These are phyloP conservation scores for Micropoecilia bifurca DNA, from an alignment of 2,797 vertebrate genomes.

Conservation along the genomic window DNA sequence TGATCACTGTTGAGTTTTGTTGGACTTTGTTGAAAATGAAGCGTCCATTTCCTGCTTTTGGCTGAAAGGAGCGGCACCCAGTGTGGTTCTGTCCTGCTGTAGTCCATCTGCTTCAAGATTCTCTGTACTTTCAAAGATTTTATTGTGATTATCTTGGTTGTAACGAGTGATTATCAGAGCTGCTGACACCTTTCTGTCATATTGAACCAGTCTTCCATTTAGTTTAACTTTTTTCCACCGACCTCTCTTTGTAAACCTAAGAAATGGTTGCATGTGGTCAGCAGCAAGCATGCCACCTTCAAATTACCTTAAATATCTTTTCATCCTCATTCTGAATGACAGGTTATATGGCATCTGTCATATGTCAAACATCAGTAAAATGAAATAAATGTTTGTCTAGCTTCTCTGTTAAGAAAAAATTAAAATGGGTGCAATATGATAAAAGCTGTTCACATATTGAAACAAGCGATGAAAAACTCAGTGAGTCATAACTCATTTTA, in stretches of 20 bases:
- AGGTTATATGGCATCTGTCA: no score
- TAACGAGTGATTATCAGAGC: not conserved
- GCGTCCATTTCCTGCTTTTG: not conserved
- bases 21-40: not conserved
- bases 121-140: not conserved
- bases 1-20: not conserved
- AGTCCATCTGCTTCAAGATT: not conserved
- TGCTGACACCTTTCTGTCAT: not conserved
- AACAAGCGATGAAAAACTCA: conserved; percentile 17
- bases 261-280: not conserved
- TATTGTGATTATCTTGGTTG: not conserved
- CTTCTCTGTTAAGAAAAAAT: not conserved
- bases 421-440: not conserved
- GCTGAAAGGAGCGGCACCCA: not conserved
- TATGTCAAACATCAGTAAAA: not conserved
- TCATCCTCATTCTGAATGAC: not conserved
- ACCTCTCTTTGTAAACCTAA: not conserved
- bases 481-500: conserved; percentile 17
- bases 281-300: not conserved
- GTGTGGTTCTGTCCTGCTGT: not conserved
- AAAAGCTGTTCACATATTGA: not conserved
- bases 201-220: not conserved
- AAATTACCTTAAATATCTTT: not conserved
- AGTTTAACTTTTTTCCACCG: not conserved
- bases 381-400: not conserved